phyloP scores from a whole-genome alignment of 2,888 invertebrate species.

The Disparrhopalites patrizii region DNA sequence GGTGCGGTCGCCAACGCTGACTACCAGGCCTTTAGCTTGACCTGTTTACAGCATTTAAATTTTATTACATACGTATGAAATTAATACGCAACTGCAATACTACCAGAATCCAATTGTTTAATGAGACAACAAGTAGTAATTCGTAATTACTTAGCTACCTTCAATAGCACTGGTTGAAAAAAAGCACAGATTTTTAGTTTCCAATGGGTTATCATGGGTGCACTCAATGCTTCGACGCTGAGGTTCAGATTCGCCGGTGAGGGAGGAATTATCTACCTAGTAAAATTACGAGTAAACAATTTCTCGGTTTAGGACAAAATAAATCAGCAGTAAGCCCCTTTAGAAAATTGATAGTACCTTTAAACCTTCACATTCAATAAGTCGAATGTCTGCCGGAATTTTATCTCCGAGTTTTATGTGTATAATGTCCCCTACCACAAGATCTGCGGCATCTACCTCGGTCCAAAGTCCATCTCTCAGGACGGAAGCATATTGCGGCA shows the following conservation, averaged over 20 bases:
- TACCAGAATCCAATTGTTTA: too few relatives aligned
- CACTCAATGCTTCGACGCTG: constrained; percentile 83
- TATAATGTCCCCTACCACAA: constrained; percentile 58
- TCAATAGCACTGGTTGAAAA: constrained; percentile 94
- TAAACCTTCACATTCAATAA: constrained; percentile 91
- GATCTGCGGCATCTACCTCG: constrained; percentile 51
- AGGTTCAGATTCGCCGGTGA: constrained; percentile 92
- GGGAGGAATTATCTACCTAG: constrained; percentile 74
- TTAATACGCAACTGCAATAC: too few relatives aligned
- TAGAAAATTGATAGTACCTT: constrained; percentile 57
- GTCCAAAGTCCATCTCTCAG: constrained; percentile 53
- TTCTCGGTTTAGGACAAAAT: not conserved
- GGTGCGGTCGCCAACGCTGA: constrained; percentile 63
- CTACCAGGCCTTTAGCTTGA: constrained; percentile 58
- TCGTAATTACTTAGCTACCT: constrained; percentile 55
- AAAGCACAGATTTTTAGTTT: constrained; percentile 90
- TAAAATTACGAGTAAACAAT: not conserved
- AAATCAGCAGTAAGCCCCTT: not conserved
- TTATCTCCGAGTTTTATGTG: constrained; percentile 96
- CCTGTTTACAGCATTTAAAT: constrained; percentile 50
- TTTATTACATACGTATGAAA: not conserved
- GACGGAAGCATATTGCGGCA: constrained; percentile 49
- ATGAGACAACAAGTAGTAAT: too few relatives aligned
- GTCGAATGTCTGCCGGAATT: constrained; percentile 95
- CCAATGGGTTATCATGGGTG: constrained; percentile 89